Evolutionary conservation across 1,140 invertebrate genomes (phyloP).

Genomic region (Riptortus pedestris): DNA sequence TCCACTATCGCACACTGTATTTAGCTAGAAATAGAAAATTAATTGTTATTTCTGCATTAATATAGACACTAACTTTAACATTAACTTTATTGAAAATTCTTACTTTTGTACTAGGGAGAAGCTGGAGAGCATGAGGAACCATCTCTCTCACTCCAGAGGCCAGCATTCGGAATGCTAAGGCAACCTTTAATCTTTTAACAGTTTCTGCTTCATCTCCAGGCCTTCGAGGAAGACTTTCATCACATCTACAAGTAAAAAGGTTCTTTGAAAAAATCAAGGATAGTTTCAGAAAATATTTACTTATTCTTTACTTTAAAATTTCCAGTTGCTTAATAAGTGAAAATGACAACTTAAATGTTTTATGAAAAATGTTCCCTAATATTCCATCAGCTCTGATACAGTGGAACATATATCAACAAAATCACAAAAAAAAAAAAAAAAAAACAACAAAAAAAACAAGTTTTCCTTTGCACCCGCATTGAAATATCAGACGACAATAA

Average conservation of each 20-base stretch:
- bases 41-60: background rate
- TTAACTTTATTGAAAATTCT: background rate
- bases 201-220: slow-evolving; percentile 46
- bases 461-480: no score
- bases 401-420: no score
- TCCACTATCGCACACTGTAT: slow-evolving; percentile 67
- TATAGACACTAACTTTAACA: background rate
- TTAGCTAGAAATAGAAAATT: slow-evolving; percentile 37
- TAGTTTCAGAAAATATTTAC: no score
- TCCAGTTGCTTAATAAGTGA: no score
- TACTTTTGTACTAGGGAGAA: slow-evolving; percentile 59
- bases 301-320: no score
- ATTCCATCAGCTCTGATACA: no score
- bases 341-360: no score
- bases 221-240: slow-evolving; percentile 40
- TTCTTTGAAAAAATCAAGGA: slow-evolving; percentile 23
- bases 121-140: slow-evolving; percentile 60
- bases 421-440: no score
- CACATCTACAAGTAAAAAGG: slow-evolving; percentile 36
- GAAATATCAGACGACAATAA: no score
- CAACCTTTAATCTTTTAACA: slow-evolving; percentile 53
- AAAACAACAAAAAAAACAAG: no score
- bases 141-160: slow-evolving; percentile 63
- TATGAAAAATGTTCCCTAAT: no score
- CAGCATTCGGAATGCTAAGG: slow-evolving; percentile 70